Base-by-base conservation (phyloP, 2,113 vertebrate species). In the Paracyprichromis sp. region DNA sequence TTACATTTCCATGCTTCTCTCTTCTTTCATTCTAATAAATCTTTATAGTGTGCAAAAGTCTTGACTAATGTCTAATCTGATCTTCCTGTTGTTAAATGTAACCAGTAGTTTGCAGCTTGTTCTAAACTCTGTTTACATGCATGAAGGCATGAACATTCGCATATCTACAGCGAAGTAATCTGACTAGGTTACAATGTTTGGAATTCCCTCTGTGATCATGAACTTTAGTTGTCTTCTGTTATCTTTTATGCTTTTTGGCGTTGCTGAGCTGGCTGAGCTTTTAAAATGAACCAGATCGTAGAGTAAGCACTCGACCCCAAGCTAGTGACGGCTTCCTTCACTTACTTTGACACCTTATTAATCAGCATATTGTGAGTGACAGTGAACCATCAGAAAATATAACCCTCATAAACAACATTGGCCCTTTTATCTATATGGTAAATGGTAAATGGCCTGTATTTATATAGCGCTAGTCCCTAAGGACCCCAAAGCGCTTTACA, bases 21-120 rank as follows among this genome's bases (percentile, higher is more conserved):
- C 43, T 78, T 76, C 24, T 31, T 5, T 76, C 71, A 47, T 50
- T 19, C 43, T 50, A 29, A 31, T 50, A 50, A 78, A 34, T 13
- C 16, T 24, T 76, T 76, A 26, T 7, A 2, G 21, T 47, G 13
- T 73, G 21, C 69, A 45, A 26, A 73, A 1, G 21, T 45, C 40
- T 45, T 73, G 69, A 73, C 29, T 19, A 19, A 66, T 66, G 31
- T 66, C 4, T 40, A 21, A 71, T 71, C 36, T 43, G 36, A 71
- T 40, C 38, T 26, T 73, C 8, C 66, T 45, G 21, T 45, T 17
- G 21, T 73, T 45, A 43, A 45, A 43, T 73, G 5, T 73, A 45
- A 0, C 38, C 38, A 26, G 21, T 16, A 43, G 38, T 71, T 71
- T 71, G 38, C 38, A 43, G n/a, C 13, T 71, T 0, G n/a, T n/a